phyloP scores from a whole-genome alignment of 2,888 invertebrate species.

The Stegana nigrithorax region DNA sequence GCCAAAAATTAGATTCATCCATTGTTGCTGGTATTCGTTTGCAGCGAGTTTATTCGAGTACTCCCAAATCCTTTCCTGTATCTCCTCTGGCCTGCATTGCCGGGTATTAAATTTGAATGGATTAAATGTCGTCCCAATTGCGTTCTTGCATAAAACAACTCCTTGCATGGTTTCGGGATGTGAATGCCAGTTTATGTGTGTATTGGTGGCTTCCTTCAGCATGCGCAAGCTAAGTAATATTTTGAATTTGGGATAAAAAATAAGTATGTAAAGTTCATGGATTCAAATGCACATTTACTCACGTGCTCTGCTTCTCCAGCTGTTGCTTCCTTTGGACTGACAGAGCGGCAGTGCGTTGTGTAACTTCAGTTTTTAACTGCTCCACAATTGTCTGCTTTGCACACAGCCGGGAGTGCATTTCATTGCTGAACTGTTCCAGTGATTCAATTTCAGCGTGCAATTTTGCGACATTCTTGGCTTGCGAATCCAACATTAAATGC shows the following conservation, averaged over 20 bases:
- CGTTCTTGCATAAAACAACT: background rate
- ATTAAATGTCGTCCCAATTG: constrained; percentile 19
- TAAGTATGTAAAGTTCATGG: background rate
- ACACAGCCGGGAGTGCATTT: background rate
- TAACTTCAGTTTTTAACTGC: background rate
- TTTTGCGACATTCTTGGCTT: background rate
- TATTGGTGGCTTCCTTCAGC: constrained; percentile 39
- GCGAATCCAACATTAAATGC: no score
- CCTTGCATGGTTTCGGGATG: constrained; percentile 43
- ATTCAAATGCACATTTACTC: background rate
- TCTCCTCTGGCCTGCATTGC: constrained; percentile 4
- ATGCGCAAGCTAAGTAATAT: constrained; percentile 33
- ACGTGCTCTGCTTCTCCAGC: background rate
- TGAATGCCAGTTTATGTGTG: constrained; percentile 34
- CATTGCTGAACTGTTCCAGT: background rate
- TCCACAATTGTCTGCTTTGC: no score
- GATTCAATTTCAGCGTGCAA: background rate
- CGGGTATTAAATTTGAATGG: constrained; percentile 30
- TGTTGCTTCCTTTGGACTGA: background rate
- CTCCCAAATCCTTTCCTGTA: constrained; percentile 22
- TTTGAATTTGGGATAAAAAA: background rate
- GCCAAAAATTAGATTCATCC: constrained; percentile 33
- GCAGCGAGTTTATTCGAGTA: constrained; percentile 1
- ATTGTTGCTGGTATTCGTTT: constrained; percentile 19
- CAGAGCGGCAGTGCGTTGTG: background rate